Conservation (phyloP, 2,797 vertebrate genomes). For the Spinus pinus region DNA sequence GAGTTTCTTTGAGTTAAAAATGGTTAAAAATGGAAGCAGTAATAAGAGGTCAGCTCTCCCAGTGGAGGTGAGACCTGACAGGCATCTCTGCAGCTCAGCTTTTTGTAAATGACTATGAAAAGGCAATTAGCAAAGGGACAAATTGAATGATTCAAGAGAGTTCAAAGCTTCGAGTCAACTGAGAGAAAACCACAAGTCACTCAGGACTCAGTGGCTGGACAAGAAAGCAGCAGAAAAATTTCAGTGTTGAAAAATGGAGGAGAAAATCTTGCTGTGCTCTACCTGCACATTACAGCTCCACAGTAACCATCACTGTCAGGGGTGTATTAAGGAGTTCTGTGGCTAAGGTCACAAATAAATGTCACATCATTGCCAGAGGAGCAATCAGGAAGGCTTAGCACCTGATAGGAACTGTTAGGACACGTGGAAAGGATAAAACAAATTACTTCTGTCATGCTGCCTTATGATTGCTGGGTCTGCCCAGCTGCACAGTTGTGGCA, state of each 20-base stretch:
- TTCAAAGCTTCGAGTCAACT: constrained; percentile 10
- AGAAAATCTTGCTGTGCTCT: not conserved
- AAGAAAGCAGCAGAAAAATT: not conserved
- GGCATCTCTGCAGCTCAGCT: not conserved
- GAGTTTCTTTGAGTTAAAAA: not conserved
- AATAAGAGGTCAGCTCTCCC: not conserved
- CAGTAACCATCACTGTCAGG: not conserved
- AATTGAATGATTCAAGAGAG: not conserved
- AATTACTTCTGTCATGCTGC: not conserved
- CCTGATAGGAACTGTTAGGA: not conserved
- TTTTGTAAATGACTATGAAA: constrained; percentile 1
- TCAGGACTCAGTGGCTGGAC: not conserved
- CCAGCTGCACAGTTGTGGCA: not conserved
- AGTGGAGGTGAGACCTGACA: not conserved
- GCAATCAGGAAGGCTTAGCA: not conserved
- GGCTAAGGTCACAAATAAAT: not conserved
- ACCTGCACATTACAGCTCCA: not conserved
- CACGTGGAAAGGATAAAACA: not conserved
- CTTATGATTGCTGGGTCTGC: not conserved
- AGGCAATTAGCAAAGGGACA: constrained; percentile 33
- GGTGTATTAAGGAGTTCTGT: not conserved
- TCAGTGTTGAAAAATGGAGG: not conserved
- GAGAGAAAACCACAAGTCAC: not conserved
- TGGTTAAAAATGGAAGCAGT: not conserved
- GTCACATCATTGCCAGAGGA: not conserved